phyloP scores from a whole-genome alignment of 1,140 invertebrate species.

The Brachionus sp. region DNA sequence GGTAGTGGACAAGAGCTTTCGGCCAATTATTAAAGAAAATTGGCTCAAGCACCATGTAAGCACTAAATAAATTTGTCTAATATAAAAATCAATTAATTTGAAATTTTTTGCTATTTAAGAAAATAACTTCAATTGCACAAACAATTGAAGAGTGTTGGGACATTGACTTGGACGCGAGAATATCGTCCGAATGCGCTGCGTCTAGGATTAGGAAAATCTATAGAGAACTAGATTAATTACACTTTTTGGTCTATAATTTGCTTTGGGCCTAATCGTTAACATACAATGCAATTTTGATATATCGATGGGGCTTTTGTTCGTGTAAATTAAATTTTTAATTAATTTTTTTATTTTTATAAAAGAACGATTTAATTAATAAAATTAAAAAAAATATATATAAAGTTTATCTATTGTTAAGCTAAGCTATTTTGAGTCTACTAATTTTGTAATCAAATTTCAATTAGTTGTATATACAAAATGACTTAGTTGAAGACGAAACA shows the following conservation, averaged over 20 bases:
- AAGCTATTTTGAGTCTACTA: not conserved
- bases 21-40: constrained; percentile 5
- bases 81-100: not conserved
- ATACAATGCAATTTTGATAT: not conserved
- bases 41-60: constrained; percentile 36
- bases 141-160: constrained; percentile 45
- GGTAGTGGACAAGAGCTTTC: constrained; percentile 7
- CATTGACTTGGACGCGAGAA: constrained; percentile 39
- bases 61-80: not conserved
- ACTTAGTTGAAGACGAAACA: constrained; percentile 8
- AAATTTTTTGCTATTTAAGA: not conserved
- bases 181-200: constrained; percentile 31
- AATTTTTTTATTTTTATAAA: constrained; percentile 4
- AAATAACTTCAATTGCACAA: constrained; percentile 27
- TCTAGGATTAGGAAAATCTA: constrained; percentile 43
- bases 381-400: not conserved
- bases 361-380: constrained; percentile 37
- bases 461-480: not conserved
- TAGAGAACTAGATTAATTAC: not conserved
- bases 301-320: not conserved
- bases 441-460: constrained; percentile 19
- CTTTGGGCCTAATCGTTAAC: not conserved
- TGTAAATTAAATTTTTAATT: constrained; percentile 37
- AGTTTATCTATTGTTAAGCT: not conserved
- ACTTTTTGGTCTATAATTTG: not conserved